Conservation (phyloP, 2,888 invertebrate genomes). For the Agrilus cyanescens region DNA sequence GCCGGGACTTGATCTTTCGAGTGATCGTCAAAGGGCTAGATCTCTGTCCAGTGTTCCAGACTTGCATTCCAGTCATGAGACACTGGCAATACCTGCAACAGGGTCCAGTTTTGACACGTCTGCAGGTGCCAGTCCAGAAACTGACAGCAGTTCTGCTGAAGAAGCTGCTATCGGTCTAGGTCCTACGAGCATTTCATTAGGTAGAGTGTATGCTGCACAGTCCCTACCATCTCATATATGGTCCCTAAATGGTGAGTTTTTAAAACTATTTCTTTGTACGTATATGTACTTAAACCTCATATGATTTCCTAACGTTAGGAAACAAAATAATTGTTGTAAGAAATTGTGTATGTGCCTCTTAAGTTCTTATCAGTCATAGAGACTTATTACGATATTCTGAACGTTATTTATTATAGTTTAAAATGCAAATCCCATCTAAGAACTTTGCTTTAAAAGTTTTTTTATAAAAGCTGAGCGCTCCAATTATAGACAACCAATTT, state of each 20-base stretch:
- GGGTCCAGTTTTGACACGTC: slow-evolving; percentile 49
- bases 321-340: too few relatives aligned
- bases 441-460: too few relatives aligned
- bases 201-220: slow-evolving; percentile 76
- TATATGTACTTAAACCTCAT: neutral
- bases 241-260: slow-evolving; percentile 73
- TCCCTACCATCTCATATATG: slow-evolving; percentile 86
- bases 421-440: too few relatives aligned
- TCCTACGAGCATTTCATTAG: slow-evolving; percentile 46
- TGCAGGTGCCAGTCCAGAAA: slow-evolving; percentile 54
- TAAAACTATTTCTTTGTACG: neutral
- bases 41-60: slow-evolving; percentile 77
- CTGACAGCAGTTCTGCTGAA: slow-evolving; percentile 57
- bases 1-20: slow-evolving; percentile 60
- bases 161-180: slow-evolving; percentile 41
- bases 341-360: too few relatives aligned
- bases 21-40: slow-evolving; percentile 70
- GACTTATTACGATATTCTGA: too few relatives aligned
- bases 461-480: too few relatives aligned
- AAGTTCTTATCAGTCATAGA: too few relatives aligned
- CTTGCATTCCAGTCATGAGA: slow-evolving; percentile 43
- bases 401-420: too few relatives aligned
- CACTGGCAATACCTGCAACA: slow-evolving; percentile 50
- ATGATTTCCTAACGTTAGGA: too few relatives aligned
- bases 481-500: too few relatives aligned